A percentile compares a stretch with the other conserved stretches of the same genome.
These are phyloP conservation scores for Otis tarda DNA, from an alignment of 2,113 vertebrate genomes.

Conservation along the genomic window DNA sequence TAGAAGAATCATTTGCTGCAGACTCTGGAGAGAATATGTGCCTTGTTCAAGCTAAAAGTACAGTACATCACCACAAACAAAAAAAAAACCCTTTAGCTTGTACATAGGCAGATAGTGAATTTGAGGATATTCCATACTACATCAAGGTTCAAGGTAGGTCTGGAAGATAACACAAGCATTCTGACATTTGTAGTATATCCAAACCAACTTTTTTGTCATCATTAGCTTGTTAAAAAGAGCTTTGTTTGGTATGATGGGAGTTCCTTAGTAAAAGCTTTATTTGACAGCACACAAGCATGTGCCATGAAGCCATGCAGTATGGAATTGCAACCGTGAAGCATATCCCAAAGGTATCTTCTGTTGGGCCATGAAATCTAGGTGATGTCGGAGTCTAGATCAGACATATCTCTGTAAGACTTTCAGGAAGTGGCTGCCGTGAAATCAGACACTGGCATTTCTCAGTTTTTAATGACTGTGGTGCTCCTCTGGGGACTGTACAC, in stretches of 20 bases:
- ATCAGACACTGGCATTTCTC: background rate
- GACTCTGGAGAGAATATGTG: background rate
- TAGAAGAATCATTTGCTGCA: background rate
- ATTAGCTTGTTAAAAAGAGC: background rate
- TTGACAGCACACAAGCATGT: background rate
- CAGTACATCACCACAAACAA: background rate
- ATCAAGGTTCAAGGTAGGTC: background rate
- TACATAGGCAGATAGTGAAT: background rate
- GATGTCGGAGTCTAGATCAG: background rate
- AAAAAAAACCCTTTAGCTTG: background rate
- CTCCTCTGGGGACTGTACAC: background rate
- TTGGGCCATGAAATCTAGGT: background rate
- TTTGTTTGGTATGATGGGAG: background rate
- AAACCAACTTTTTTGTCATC: background rate
- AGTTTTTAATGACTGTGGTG: background rate
- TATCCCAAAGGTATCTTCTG: background rate
- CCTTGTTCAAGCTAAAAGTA: background rate
- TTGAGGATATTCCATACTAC: background rate
- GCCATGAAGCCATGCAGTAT: background rate
- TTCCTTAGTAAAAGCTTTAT: background rate
- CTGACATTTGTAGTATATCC: background rate
- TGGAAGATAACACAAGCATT: background rate
- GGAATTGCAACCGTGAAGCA: background rate
- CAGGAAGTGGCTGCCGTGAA: background rate
- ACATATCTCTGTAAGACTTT: background rate